phyloP scores from a whole-genome alignment of 2,797 vertebrate genomes.

The Cephalopachus bancanus region DNA sequence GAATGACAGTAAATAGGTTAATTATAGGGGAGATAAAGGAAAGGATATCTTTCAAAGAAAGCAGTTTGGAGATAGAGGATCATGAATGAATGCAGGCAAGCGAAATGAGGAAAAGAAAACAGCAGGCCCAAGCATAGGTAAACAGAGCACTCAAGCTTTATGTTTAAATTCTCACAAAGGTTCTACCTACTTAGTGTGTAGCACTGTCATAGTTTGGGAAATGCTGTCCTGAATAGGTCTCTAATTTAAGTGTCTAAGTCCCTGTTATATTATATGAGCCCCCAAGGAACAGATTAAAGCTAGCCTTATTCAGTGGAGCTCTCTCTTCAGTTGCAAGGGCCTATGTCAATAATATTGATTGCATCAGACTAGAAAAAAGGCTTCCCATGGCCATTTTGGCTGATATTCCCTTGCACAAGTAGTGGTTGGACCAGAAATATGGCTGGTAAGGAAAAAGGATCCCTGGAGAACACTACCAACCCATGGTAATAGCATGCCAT shows the following conservation, averaged over 20 bases:
- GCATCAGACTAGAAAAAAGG: neutral
- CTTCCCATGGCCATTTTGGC: neutral
- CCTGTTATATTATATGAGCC: neutral
- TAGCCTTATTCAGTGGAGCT: neutral
- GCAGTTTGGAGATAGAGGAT: neutral
- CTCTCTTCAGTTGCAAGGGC: neutral
- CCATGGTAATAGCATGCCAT: neutral
- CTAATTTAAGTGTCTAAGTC: neutral
- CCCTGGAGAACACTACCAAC: neutral
- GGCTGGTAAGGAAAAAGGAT: neutral
- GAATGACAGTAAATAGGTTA: neutral
- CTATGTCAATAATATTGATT: neutral
- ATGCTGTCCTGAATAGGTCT: neutral
- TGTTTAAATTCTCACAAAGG: neutral
- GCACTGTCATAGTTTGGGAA: neutral
- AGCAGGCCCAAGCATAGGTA: neutral
- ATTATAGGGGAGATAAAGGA: neutral
- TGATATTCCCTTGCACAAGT: neutral
- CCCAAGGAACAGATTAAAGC: neutral
- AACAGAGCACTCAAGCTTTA: neutral
- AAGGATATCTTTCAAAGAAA: neutral
- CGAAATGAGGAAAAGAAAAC: constrained; percentile 1
- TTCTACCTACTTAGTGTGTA: neutral
- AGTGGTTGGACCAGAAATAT: neutral
- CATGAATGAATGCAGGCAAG: neutral